Conservation (phyloP, 2,888 invertebrate genomes). For the Keiferia lycopersicella region DNA sequence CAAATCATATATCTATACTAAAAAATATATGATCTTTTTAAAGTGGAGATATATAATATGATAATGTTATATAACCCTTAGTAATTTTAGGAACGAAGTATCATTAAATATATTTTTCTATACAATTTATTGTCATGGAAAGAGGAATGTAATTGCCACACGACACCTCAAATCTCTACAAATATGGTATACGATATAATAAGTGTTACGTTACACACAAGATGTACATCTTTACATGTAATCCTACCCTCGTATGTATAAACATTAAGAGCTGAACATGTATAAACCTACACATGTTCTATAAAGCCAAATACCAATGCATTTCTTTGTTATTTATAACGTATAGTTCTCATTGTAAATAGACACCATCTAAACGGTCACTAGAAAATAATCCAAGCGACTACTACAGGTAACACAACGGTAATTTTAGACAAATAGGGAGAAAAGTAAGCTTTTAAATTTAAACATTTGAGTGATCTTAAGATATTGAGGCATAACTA, state of each 20-base stretch:
- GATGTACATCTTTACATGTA: slow-evolving; percentile 53
- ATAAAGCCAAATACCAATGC: slow-evolving; percentile 83
- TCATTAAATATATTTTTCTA: too few species aligned
- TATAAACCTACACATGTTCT: slow-evolving; percentile 68
- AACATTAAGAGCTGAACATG: slow-evolving; percentile 77
- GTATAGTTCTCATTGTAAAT: slow-evolving; percentile 52
- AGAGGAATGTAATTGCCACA: not conserved
- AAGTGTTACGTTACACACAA: slow-evolving; percentile 38
- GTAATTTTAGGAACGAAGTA: too few species aligned
- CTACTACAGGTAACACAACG: slow-evolving; percentile 33
- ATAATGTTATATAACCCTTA: too few species aligned
- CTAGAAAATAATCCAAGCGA: slow-evolving; percentile 44
- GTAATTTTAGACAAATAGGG: slow-evolving; percentile 10
- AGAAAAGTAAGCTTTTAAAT: slow-evolving; percentile 8
- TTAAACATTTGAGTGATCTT: not conserved
- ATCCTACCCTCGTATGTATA: slow-evolving; percentile 58
- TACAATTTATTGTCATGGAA: not conserved
- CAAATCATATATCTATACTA: too few species aligned
- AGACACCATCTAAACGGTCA: slow-evolving; percentile 38
- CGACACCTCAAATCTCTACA: slow-evolving; percentile 45
- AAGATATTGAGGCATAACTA: not conserved
- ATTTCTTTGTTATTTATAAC: slow-evolving; percentile 77
- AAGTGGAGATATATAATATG: too few species aligned
- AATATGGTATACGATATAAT: slow-evolving; percentile 57
- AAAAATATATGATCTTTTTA: too few species aligned